Evolutionary conservation across 2,888 invertebrate genomes (phyloP), one percentile per base, ranked within the genome.

Genomic region (Pristionchus maxplancki): DNA sequence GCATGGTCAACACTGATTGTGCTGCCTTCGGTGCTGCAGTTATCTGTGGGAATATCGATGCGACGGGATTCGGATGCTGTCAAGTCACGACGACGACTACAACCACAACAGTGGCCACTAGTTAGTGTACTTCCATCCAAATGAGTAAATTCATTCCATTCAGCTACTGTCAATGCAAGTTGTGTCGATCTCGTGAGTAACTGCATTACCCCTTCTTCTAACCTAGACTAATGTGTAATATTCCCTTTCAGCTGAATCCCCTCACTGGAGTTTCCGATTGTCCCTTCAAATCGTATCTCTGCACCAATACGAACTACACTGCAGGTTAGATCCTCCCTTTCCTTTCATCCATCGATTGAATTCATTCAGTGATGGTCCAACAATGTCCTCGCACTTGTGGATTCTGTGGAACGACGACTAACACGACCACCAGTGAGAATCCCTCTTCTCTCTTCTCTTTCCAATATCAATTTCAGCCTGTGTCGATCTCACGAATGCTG

Each of bases 111-210:
- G 53, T 78, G 13, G 78, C 40, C 44, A 78, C 78, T n/a, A 78
- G 40, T 78, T 44, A 78, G 40, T 78, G 15, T 24, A 44, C 28
- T 78, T 24, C 24, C 24, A 34, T 8, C 5, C 9, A 9, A 53
- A n/a, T n/a, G 13, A 13, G 9, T n/a, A 20, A n/a, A 82, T 24
- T 34, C 37, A 17, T 82, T 17, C 34, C 31, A 17, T 82, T 82
- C 53, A 82, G 82, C 82, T 1, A 58, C 44, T 11, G 53, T 58
- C 82, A 53, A 40, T 37, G 13, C 53, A 31, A 50, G 53, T 53
- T 82, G 82, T 28, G 53, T 53, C 82, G 82, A 82, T 78, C 78
- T 78, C 48, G 78, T 78, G 44, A 78, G 71, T 71, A n/a, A n/a
- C n/a, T n/a, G n/a, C n/a, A n/a, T n/a, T 34, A 4, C 37, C 20